phyloP scores from a whole-genome alignment of 1,140 invertebrate species.

The Halictus rubicundus region DNA sequence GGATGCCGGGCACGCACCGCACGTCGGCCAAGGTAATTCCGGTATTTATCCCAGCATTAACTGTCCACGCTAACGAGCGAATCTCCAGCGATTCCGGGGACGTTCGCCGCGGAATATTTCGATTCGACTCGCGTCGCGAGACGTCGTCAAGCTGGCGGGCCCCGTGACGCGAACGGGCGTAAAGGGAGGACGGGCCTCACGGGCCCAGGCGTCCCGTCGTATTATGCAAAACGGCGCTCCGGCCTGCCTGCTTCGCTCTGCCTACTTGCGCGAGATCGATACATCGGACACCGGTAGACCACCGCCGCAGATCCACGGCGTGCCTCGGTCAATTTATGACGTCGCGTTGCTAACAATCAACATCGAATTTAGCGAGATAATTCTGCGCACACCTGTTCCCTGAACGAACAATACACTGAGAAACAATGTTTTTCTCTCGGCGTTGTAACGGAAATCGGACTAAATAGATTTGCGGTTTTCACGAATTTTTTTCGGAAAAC shows the following conservation, averaged over 20 bases:
- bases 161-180: conserved; percentile 56
- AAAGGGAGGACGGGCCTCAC: conserved; percentile 57
- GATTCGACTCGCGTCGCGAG: conserved; percentile 57
- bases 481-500: too few relatives aligned
- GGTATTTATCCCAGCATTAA: conserved; percentile 45
- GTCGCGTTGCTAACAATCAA: conserved; percentile 40
- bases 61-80: conserved; percentile 61
- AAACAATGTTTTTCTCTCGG: too few relatives aligned
- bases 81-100: conserved; percentile 51
- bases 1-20: conserved; percentile 48
- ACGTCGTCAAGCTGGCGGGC: conserved; percentile 52
- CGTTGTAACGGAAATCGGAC: too few relatives aligned
- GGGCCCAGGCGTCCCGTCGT: conserved; percentile 67
- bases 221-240: conserved; percentile 70
- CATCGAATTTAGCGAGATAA: conserved; percentile 32
- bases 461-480: too few relatives aligned
- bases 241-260: conserved; percentile 42
- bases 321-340: conserved; percentile 57
- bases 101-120: conserved; percentile 57
- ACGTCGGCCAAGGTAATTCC: conserved; percentile 40
- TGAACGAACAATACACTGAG: too few relatives aligned
- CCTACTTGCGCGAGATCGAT: conserved; percentile 67
- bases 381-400: too few relatives aligned
- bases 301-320: conserved; percentile 59
- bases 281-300: conserved; percentile 65